Percentiles rank a stretch among this genome's conserved stretches.
phyloP scores from a whole-genome alignment of 2,888 invertebrate species.

The Miltochrista miniata region DNA sequence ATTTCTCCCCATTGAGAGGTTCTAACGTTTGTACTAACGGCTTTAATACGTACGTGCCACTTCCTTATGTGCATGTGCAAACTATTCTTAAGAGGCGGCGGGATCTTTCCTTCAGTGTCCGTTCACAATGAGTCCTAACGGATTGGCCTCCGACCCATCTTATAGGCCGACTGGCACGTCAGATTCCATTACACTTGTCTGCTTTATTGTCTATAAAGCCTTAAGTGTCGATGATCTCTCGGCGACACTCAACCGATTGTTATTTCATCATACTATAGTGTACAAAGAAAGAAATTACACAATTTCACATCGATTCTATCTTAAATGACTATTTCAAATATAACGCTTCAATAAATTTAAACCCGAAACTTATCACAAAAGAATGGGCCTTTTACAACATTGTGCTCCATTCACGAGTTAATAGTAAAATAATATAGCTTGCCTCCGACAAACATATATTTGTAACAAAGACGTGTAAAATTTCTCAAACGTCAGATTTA shows the following conservation, averaged over 20 bases:
- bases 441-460: constrained; percentile 62
- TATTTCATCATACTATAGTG: constrained; percentile 45
- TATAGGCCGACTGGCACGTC: constrained; percentile 52
- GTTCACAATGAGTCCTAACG: constrained; percentile 44
- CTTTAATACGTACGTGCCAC: constrained; percentile 5
- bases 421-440: constrained; percentile 70
- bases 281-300: constrained; percentile 43
- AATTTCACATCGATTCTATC: constrained; percentile 47
- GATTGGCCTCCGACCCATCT: constrained; percentile 58
- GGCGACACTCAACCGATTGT: constrained; percentile 44
- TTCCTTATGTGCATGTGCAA: constrained; percentile 33
- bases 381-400: constrained; percentile 70
- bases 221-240: constrained; percentile 64
- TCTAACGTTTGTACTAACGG: constrained; percentile 10
- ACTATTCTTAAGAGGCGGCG: constrained; percentile 26
- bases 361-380: constrained; percentile 57
- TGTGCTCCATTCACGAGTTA: constrained; percentile 60
- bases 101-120: constrained; percentile 25
- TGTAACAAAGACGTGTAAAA: constrained; percentile 77
- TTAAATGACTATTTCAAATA: constrained; percentile 50
- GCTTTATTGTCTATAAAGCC: constrained; percentile 75
- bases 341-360: constrained; percentile 58
- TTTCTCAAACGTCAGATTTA: constrained; percentile 77
- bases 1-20: neutral
- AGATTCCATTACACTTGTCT: constrained; percentile 70